Conservation (phyloP, 1,140 invertebrate species). For the Eupeodes corollae region DNA sequence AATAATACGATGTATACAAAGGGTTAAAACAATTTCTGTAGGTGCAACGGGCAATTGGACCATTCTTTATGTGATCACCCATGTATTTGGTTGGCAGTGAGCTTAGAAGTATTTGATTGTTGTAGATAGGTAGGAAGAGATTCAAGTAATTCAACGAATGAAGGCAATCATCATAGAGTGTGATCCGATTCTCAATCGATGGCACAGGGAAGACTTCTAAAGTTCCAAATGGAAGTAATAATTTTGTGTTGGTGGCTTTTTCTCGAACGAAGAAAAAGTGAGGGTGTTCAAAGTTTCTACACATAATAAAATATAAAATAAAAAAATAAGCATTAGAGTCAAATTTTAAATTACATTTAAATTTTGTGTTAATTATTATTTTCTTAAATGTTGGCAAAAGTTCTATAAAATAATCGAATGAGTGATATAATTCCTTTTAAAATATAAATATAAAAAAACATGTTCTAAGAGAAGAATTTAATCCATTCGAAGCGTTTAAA, state of each 20-base stretch:
- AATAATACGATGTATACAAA: conserved; percentile 33
- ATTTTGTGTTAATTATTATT: no score
- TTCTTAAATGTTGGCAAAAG: no score
- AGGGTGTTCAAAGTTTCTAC: conserved; percentile 1
- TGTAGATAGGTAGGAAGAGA: conserved; percentile 18
- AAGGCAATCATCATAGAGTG: conserved; percentile 29
- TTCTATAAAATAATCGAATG: no score
- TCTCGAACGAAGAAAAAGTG: conserved; percentile 22
- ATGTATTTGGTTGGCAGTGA: conserved; percentile 28
- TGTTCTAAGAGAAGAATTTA: no score
- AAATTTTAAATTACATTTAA: no score
- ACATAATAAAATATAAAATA: conserved; percentile 1
- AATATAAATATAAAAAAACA: no score
- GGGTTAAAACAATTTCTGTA: conserved; percentile 22
- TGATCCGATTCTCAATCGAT: conserved; percentile 23
- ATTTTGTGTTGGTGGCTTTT: conserved; percentile 13
- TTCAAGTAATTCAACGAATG: conserved; percentile 22
- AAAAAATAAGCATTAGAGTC: not conserved
- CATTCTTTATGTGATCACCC: conserved; percentile 26
- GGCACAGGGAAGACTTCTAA: conserved; percentile 23
- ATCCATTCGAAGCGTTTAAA: no score
- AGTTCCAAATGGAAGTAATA: conserved; percentile 25
- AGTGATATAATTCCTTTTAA: no score
- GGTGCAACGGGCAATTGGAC: conserved; percentile 27
- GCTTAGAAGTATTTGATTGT: conserved; percentile 15